These are phyloP conservation scores for Xyliphius kryptos DNA, from an alignment of 2,113 vertebrate species.

Conservation along the genomic window DNA sequence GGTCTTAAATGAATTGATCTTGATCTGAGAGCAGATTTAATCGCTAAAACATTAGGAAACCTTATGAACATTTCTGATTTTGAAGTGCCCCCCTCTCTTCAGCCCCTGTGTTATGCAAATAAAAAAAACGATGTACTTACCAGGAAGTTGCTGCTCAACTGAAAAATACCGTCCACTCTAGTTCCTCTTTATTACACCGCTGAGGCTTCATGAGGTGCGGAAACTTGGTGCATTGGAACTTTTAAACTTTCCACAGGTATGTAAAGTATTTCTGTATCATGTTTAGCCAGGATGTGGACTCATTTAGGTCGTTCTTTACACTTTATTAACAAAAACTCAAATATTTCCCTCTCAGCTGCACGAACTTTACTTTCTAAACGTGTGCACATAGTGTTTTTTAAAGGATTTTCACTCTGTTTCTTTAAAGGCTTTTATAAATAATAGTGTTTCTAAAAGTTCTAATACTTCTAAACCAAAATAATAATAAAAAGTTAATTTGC, in stretches of 20 bases:
- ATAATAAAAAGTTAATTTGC: too few relatives aligned
- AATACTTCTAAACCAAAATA: too few relatives aligned
- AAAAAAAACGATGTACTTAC: slow-evolving; percentile 27
- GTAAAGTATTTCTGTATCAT: neutral
- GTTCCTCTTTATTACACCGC: slow-evolving; percentile 44
- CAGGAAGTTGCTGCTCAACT: slow-evolving; percentile 36
- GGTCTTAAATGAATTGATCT: too few relatives aligned
- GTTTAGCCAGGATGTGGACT: neutral
- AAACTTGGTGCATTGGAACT: slow-evolving; percentile 4
- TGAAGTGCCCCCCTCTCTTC: neutral
- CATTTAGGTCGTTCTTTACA: neutral
- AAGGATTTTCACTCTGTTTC: too few relatives aligned
- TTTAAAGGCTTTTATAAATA: too few relatives aligned
- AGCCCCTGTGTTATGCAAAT: slow-evolving; percentile 40
- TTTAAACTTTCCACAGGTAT: slow-evolving; percentile 2
- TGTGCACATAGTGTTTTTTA: too few relatives aligned
- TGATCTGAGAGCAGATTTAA: too few relatives aligned
- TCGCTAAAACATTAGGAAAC: too few relatives aligned
- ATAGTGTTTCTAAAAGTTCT: too few relatives aligned
- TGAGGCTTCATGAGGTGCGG: slow-evolving; percentile 19
- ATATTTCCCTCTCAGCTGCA: too few relatives aligned
- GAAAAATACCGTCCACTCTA: slow-evolving; percentile 23
- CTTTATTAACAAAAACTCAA: too few relatives aligned
- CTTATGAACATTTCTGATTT: neutral
- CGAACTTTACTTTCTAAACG: too few relatives aligned